These are phyloP conservation scores for Eciton burchellii DNA, from an alignment of 1,140 invertebrate species.

Conservation along the genomic window DNA sequence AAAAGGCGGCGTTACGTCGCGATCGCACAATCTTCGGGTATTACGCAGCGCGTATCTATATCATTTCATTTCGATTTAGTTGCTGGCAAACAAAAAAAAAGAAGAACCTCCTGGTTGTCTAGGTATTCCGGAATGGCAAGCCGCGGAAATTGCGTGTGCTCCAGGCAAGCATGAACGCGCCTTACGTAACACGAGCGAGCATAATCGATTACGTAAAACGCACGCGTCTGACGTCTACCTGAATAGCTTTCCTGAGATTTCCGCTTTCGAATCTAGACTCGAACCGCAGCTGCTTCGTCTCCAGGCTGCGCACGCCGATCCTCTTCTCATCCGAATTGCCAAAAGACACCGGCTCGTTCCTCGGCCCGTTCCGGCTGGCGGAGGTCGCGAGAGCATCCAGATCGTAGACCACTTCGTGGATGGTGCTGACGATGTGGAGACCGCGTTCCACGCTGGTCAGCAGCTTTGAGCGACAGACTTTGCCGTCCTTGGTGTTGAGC, in stretches of 20 bases:
- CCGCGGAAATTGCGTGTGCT: neutral
- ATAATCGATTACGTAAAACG: constrained; percentile 35
- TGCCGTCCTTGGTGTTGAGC: constrained; percentile 88
- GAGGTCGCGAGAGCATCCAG: constrained; percentile 87
- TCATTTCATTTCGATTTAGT: too few relatives aligned
- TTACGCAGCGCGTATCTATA: too few relatives aligned
- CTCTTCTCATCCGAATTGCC: constrained; percentile 88
- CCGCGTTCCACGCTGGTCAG: constrained; percentile 87
- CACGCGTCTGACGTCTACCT: constrained; percentile 86
- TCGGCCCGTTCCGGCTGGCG: constrained; percentile 46
- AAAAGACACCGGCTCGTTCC: constrained; percentile 63
- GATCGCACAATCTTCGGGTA: too few relatives aligned
- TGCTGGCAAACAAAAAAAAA: neutral
- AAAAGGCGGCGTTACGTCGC: too few relatives aligned
- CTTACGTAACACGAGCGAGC: constrained; percentile 9
- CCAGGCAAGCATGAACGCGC: neutral
- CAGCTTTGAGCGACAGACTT: constrained; percentile 88
- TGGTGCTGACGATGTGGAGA: constrained; percentile 86
- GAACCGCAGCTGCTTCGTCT: constrained; percentile 89
- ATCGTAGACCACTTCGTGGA: constrained; percentile 91
- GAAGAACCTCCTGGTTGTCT: neutral
- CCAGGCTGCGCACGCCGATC: constrained; percentile 84
- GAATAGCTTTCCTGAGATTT: constrained; percentile 94
- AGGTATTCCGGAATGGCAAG: neutral
- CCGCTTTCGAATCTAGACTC: constrained; percentile 96